A percentile compares a stretch with the other conserved stretches of the same genome.
Evolutionary conservation across 2,888 invertebrate genomes (phyloP).

Genomic region (Ceriagrion tenellum): DNA sequence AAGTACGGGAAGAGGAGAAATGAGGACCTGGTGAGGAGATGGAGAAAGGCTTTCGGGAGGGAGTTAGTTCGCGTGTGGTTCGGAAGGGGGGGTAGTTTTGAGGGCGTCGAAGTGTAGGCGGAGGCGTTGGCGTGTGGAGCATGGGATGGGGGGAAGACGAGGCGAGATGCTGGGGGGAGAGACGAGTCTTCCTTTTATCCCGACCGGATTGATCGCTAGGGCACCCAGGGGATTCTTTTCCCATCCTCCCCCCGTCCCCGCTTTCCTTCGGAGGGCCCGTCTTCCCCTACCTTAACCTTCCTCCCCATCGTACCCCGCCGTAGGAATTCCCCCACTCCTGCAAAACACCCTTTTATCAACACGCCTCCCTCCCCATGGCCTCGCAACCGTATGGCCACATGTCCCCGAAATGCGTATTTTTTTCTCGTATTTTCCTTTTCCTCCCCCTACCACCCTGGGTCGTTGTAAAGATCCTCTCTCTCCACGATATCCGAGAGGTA

Average conservation of each 20-base stretch:
- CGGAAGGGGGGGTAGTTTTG: not conserved
- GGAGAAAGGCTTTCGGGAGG: not conserved
- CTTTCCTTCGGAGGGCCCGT: not conserved
- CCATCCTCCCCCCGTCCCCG: not conserved
- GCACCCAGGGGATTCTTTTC: slow-evolving; percentile 46
- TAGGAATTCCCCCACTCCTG: not conserved
- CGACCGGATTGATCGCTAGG: slow-evolving; percentile 57
- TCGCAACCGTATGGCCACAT: not conserved
- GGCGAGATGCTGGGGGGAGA: not conserved
- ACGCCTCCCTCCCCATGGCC: not conserved
- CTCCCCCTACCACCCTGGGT: not conserved
- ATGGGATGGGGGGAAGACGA: not conserved
- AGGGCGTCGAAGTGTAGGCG: not conserved
- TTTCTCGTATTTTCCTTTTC: not conserved
- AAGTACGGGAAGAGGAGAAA: not conserved
- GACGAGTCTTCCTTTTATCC: slow-evolving; percentile 42
- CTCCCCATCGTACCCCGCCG: not conserved
- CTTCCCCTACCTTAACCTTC: not conserved
- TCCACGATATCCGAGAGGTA: not conserved
- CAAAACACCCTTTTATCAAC: slow-evolving; percentile 35
- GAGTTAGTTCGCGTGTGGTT: not conserved
- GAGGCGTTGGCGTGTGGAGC: not conserved
- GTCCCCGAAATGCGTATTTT: not conserved
- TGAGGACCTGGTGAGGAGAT: not conserved
- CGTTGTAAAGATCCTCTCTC: not conserved